Base-by-base conservation (phyloP, 2,888 invertebrate genomes). In the Caenorhabditis doughertyi region DNA sequence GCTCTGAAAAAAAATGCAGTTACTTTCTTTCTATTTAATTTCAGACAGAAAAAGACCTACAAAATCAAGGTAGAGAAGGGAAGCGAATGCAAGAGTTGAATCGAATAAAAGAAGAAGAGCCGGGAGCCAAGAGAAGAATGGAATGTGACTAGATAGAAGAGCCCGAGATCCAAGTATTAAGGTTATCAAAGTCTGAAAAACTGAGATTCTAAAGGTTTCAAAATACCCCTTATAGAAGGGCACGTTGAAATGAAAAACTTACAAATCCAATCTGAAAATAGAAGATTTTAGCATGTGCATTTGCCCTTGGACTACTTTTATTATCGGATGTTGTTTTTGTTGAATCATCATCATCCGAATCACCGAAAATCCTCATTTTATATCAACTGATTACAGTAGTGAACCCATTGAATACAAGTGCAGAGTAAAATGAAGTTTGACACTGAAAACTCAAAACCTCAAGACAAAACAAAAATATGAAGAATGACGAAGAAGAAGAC, bases 61-160 rank as follows among this genome's bases (percentile, higher is more conserved):
- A 62, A 83, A 79, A 71, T 83, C 79, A n/a, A 83, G 60, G 39
- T 79, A 79, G 4, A 83, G 53, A 25, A 83, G 60, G 0, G 79
- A 79, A 13, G 79, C 79, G 21, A 83, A 72, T n/a, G 83, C 68
- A n/a, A 83, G 42, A 8, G 73, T 71, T 2, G 83, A 70, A 44
- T 83, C 83, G 25, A 83, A 67, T n/a, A 83, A 64, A 4, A 83
- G 79, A 4, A 79, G 47, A 44, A 83, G 71, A 23, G 79, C 79
- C 2, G 83, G 79, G n/a, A 83, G 79, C 83, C 83, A 83, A 2
- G 79, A 72, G 64, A 79, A 79, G 29, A 80, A 79, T 29, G 79
- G 71, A 49, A 83, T 76, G 29, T 79, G 73, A 23, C 49, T 58
- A 35, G 74, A 71, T n/a, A 83, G 65, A n/a, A 83, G 76, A 21